Conservation (phyloP, 2,113 vertebrate species). For the Dipodomys spectabilis region DNA sequence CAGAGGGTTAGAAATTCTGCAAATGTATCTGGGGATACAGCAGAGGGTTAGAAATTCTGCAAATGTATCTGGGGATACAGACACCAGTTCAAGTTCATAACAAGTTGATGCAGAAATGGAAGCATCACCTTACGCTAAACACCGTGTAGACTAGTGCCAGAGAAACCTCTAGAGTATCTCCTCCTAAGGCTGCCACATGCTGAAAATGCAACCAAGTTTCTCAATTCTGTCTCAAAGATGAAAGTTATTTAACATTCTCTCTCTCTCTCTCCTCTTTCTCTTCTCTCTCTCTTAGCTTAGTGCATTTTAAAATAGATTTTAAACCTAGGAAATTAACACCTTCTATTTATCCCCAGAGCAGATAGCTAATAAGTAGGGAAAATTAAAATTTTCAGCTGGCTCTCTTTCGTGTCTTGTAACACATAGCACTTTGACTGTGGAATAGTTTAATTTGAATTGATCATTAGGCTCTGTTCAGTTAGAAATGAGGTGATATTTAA, state of each 20-base stretch:
- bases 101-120: neutral
- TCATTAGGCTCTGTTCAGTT: slow-evolving; percentile 58
- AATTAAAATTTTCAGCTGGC: slow-evolving; percentile 67
- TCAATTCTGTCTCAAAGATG: slow-evolving; percentile 29
- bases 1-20: accelerated
- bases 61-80: neutral
- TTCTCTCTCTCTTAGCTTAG: neutral
- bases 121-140: neutral
- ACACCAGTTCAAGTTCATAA: neutral
- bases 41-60: accelerated
- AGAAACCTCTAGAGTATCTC: neutral
- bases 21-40: neutral
- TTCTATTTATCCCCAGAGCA: slow-evolving; percentile 68
- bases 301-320: slow-evolving; percentile 65
- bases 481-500: slow-evolving; percentile 63
- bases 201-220: slow-evolving; percentile 22
- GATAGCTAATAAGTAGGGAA: slow-evolving; percentile 71
- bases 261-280: neutral
- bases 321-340: slow-evolving; percentile 70
- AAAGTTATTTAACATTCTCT: neutral
- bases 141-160: neutral
- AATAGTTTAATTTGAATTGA: slow-evolving; percentile 75
- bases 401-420: slow-evolving; percentile 67
- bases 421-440: slow-evolving; percentile 61
- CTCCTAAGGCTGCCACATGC: neutral